phyloP scores from a whole-genome alignment of 2,113 vertebrate genomes.

The Myotis davidii region DNA sequence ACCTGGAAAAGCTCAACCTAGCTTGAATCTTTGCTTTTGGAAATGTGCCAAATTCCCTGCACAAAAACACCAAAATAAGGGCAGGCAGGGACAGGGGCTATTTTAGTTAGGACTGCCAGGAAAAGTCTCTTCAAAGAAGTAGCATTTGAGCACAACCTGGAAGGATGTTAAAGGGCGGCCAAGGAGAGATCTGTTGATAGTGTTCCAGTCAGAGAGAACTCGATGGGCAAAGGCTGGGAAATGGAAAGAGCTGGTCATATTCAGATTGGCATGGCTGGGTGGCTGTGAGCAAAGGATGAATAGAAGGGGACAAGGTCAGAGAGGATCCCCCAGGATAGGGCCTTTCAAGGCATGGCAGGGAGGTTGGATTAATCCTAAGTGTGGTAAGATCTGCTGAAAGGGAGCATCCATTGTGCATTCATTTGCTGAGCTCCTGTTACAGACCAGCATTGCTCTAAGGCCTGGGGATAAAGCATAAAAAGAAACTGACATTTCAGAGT shows the following conservation, averaged over 20 bases:
- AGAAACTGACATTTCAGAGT: background rate
- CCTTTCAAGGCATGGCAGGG: background rate
- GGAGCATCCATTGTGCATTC: background rate
- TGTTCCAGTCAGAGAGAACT: background rate
- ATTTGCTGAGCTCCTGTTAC: background rate
- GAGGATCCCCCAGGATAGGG: background rate
- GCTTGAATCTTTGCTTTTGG: background rate
- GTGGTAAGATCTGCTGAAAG: background rate
- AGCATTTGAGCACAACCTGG: constrained; percentile 38
- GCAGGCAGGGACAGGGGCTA: background rate
- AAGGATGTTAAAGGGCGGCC: constrained; percentile 55
- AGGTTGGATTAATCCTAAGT: background rate
- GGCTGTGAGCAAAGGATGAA: background rate
- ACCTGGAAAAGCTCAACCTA: background rate
- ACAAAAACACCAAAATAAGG: constrained; percentile 45
- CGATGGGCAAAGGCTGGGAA: background rate
- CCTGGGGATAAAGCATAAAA: background rate
- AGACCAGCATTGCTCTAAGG: background rate
- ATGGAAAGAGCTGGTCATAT: background rate
- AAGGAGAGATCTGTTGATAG: background rate
- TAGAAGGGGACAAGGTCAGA: background rate
- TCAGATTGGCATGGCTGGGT: background rate
- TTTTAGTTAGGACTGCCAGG: constrained; percentile 63
- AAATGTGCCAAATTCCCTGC: constrained; percentile 41
- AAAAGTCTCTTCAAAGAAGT: constrained; percentile 54